Evolutionary conservation across 2,888 invertebrate species (phyloP).

Genomic region (Lasioglossum zephyrum): DNA sequence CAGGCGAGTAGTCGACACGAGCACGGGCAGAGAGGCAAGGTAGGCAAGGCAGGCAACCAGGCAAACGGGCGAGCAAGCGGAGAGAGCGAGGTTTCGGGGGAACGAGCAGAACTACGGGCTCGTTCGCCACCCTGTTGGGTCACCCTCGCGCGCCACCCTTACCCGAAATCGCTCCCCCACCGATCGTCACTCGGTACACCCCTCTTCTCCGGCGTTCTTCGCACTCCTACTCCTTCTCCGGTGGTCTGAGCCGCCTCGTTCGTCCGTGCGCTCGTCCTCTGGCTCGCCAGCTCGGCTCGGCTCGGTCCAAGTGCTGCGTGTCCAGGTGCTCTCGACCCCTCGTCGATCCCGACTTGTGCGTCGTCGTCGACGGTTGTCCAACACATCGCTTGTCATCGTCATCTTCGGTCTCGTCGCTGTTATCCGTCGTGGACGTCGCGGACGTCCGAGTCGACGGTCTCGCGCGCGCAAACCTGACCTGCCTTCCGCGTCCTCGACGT

Average conservation of each 20-base stretch:
- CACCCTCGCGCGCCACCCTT: conserved; percentile 55
- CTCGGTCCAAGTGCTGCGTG: neutral
- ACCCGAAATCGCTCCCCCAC: conserved; percentile 47
- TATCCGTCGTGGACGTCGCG: neutral
- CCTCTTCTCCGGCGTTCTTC: conserved; percentile 41
- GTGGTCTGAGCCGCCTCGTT: conserved; percentile 66
- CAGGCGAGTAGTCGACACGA: conserved; percentile 23
- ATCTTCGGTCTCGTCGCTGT: neutral
- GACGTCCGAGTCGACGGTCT: neutral
- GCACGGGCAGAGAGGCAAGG: conserved; percentile 5
- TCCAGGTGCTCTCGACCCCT: neutral
- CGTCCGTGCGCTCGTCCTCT: conserved; percentile 50
- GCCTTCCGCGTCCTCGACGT: conserved; percentile 11
- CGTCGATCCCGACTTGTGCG: neutral
- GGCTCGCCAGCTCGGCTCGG: conserved; percentile 15
- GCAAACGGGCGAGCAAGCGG: conserved; percentile 46
- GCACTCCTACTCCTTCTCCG: conserved; percentile 58
- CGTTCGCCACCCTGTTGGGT: conserved; percentile 40
- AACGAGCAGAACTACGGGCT: conserved; percentile 58
- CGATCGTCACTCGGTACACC: conserved; percentile 19
- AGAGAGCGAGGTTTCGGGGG: neutral
- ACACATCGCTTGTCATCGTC: neutral
- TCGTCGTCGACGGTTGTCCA: neutral
- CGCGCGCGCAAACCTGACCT: conserved; percentile 21
- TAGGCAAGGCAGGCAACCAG: conserved; percentile 31